phyloP scores from a whole-genome alignment of 2,797 vertebrate genomes.

The Falco biarmicus region DNA sequence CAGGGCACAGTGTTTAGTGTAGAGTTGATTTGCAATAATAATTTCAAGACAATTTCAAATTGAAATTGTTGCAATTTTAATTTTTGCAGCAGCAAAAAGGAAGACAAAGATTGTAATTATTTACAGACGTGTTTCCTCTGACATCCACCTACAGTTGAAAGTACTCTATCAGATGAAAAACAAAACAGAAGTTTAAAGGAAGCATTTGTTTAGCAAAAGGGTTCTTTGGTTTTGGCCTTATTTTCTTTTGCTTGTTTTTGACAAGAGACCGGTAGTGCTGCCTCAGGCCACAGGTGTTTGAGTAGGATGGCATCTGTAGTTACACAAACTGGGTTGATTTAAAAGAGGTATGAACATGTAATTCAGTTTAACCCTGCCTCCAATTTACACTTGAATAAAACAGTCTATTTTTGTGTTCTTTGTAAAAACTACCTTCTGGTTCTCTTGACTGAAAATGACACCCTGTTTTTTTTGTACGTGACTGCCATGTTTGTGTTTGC shows the following conservation, averaged over 20 bases:
- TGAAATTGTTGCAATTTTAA: background rate
- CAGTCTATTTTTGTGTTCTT: background rate
- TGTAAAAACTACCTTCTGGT: background rate
- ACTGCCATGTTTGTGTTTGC: background rate
- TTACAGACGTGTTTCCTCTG: background rate
- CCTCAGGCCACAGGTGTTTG: background rate
- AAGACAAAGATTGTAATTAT: background rate
- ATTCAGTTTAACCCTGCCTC: background rate
- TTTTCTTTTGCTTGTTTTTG: background rate
- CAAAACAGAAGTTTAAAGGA: background rate
- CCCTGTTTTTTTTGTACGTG: accelerated
- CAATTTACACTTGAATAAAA: background rate
- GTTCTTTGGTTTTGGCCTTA: background rate
- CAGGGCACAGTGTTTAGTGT: background rate
- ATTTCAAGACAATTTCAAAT: background rate
- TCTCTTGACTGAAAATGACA: background rate
- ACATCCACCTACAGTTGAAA: background rate
- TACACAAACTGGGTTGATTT: background rate
- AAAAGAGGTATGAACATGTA: background rate
- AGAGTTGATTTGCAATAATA: background rate
- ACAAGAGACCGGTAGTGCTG: background rate
- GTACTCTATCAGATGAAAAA: background rate
- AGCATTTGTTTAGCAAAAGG: background rate
- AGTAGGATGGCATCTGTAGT: background rate
- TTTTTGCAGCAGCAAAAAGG: background rate